Conservation (phyloP, 1,140 invertebrate species). For the Ylistrum balloti region DNA sequence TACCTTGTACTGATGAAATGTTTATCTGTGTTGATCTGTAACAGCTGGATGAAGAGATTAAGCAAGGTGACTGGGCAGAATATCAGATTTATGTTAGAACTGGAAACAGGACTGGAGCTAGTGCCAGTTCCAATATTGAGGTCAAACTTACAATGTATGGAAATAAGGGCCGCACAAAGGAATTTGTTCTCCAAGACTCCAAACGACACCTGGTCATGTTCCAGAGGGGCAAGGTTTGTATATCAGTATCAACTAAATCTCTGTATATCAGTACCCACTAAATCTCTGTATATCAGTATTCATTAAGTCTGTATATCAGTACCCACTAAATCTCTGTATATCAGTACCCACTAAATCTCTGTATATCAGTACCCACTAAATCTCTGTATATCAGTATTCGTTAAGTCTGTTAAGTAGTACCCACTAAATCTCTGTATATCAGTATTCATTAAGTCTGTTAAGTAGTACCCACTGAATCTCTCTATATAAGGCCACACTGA, state of each 20-base stretch:
- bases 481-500: too few relatives aligned
- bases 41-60: conserved; percentile 72
- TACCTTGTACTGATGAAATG: too few relatives aligned
- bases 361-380: too few relatives aligned
- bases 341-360: too few relatives aligned
- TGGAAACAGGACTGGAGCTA: conserved; percentile 77
- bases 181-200: conserved; percentile 72
- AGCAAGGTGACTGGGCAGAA: conserved; percentile 69
- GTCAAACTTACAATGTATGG: conserved; percentile 79
- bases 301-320: too few relatives aligned
- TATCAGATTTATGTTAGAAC: conserved; percentile 79
- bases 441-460: too few relatives aligned
- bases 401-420: too few relatives aligned
- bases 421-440: not conserved
- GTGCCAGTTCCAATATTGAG: conserved; percentile 79
- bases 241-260: not conserved
- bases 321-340: not conserved
- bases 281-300: too few relatives aligned
- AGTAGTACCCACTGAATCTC: too few relatives aligned
- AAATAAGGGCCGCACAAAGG: conserved; percentile 76
- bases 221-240: conserved; percentile 75
- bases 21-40: too few relatives aligned
- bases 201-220: conserved; percentile 79
- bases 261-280: too few relatives aligned
- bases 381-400: too few relatives aligned